Conservation (phyloP, 2,113 vertebrate genomes). For the Pimephales promelas region DNA sequence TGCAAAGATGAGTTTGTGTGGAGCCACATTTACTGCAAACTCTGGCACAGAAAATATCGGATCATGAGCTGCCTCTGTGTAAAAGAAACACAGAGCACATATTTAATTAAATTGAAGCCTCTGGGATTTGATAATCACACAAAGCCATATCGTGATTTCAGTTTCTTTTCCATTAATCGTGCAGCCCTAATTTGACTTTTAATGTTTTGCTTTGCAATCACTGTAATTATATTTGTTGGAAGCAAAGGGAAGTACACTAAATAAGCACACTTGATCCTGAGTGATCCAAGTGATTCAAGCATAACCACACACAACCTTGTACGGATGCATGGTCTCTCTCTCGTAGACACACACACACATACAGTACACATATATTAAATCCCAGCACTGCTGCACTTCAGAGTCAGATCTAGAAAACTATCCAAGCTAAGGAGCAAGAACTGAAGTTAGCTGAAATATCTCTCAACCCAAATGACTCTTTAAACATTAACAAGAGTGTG, state of each 20-base stretch:
- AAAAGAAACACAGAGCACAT: background rate
- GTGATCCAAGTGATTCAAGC: background rate
- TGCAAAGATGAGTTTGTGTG: background rate
- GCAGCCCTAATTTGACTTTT: background rate
- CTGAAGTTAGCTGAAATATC: slow-evolving; percentile 52
- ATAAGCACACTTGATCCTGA: slow-evolving; percentile 7
- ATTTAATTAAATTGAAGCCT: background rate
- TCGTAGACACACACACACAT: background rate
- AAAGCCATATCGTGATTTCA: background rate
- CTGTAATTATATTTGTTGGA: background rate
- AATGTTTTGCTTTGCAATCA: background rate
- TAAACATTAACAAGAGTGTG: slow-evolving; percentile 55
- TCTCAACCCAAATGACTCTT: slow-evolving; percentile 55
- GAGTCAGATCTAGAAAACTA: slow-evolving; percentile 38
- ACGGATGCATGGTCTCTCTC: background rate
- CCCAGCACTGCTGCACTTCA: background rate
- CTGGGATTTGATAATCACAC: background rate
- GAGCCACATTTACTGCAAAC: background rate
- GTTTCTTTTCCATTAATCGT: background rate
- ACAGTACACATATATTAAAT: slow-evolving; percentile 8
- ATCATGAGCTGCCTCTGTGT: background rate
- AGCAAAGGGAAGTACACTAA: background rate
- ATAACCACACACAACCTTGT: background rate
- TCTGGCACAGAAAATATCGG: background rate
- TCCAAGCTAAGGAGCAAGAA: slow-evolving; percentile 35